Conservation (phyloP, 2,113 vertebrate genomes). For the Megalops atlanticus region DNA sequence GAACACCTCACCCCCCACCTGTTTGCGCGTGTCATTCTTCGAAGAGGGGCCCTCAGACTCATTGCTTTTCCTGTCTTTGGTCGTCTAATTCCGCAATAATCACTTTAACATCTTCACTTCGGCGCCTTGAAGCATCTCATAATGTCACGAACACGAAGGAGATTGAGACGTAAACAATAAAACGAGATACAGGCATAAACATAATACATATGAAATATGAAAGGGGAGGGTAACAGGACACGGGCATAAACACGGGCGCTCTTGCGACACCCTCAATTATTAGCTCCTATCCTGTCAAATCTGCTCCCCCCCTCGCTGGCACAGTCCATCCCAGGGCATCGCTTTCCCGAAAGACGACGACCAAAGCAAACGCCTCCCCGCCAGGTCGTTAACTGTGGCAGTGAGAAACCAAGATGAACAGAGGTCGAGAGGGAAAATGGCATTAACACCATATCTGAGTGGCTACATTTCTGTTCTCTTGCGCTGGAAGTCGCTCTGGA, state of each 20-base stretch:
- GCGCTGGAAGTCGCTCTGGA: too few species aligned
- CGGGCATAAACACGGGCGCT: not conserved
- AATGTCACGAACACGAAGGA: not conserved
- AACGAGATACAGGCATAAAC: not conserved
- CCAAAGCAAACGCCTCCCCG: conserved; percentile 1
- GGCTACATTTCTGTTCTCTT: too few species aligned
- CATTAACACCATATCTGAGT: not conserved
- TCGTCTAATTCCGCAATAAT: not conserved
- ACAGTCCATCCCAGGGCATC: not conserved
- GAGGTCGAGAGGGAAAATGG: not conserved
- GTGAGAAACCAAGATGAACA: too few species aligned
- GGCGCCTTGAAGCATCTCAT: too few species aligned
- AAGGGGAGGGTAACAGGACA: not conserved
- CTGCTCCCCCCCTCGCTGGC: not conserved
- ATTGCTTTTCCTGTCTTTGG: not conserved
- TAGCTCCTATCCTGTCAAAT: not conserved
- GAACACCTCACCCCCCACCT: not conserved
- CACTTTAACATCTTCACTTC: not conserved
- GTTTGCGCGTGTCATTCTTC: not conserved
- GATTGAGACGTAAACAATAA: not conserved
- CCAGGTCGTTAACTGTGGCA: not conserved
- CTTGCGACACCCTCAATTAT: not conserved
- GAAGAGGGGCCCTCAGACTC: not conserved
- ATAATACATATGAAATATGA: not conserved
- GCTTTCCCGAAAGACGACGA: not conserved